Evolutionary conservation across 1,140 invertebrate species (phyloP).

Genomic region (Eriocheir sinensis): DNA sequence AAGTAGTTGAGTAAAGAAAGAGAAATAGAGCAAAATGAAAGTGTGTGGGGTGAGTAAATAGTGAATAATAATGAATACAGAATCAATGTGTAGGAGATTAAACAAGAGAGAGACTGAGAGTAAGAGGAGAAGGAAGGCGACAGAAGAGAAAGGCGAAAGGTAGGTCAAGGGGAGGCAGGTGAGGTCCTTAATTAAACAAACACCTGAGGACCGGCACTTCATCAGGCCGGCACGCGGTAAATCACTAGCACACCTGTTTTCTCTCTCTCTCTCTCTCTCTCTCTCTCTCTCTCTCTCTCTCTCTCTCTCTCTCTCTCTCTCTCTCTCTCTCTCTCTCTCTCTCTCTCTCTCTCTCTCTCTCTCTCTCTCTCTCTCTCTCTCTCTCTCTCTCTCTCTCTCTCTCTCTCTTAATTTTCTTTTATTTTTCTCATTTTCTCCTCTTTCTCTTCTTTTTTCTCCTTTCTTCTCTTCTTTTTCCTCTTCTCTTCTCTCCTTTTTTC

Average conservation of each 20-base stretch:
- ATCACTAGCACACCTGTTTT: no score
- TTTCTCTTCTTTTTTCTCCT: no score
- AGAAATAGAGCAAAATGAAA: no score
- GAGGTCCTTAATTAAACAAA: constrained; percentile 33
- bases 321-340: constrained; percentile 28
- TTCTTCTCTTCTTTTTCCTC: neutral
- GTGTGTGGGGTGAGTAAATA: neutral
- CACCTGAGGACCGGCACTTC: neutral
- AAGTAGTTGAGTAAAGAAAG: neutral
- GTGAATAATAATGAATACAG: neutral
- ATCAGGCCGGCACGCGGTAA: neutral
- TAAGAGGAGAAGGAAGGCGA: neutral
- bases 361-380: neutral
- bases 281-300: neutral
- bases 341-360: constrained; percentile 44
- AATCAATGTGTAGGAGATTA: no score
- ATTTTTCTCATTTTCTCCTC: neutral
- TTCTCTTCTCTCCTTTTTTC: no score
- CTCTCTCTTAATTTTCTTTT: neutral
- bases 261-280: no score
- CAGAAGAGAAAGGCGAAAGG: neutral
- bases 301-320: neutral
- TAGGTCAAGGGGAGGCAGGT: neutral
- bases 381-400: neutral
- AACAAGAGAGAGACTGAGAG: neutral